Conservation (phyloP, 2,888 invertebrate species). For the Laothoe populi region DNA sequence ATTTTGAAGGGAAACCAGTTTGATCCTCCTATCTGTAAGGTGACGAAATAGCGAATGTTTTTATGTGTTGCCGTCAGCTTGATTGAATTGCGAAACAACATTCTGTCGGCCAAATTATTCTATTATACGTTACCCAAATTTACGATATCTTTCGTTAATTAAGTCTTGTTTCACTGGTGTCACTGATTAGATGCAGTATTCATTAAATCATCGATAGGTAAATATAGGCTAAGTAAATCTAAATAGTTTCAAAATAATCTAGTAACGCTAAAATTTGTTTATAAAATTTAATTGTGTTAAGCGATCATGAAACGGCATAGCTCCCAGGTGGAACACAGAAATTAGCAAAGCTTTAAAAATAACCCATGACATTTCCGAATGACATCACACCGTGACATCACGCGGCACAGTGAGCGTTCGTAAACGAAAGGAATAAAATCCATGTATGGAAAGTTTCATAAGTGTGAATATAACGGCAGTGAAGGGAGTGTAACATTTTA, state of each 20-base stretch:
- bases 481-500: background rate
- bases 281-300: background rate
- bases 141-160: background rate
- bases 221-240: background rate
- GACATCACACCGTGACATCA: constrained; percentile 60
- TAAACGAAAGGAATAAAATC: constrained; percentile 31
- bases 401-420: constrained; percentile 30
- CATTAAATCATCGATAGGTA: background rate
- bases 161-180: background rate
- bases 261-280: too few relatives aligned
- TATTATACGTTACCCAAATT: constrained; percentile 16
- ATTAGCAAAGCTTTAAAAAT: constrained; percentile 39
- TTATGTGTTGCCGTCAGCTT: constrained; percentile 9
- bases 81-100: constrained; percentile 13
- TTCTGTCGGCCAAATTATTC: constrained; percentile 18
- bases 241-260: background rate
- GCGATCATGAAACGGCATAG: background rate
- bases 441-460: constrained; percentile 20
- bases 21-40: constrained; percentile 23
- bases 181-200: background rate
- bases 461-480: background rate
- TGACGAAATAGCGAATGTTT: constrained; percentile 25
- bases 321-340: constrained; percentile 23
- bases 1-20: constrained; percentile 32
- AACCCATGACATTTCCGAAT: constrained; percentile 43